Conservation (phyloP, 64 coral and sea anemone species). For the Montipora cactus region DNA sequence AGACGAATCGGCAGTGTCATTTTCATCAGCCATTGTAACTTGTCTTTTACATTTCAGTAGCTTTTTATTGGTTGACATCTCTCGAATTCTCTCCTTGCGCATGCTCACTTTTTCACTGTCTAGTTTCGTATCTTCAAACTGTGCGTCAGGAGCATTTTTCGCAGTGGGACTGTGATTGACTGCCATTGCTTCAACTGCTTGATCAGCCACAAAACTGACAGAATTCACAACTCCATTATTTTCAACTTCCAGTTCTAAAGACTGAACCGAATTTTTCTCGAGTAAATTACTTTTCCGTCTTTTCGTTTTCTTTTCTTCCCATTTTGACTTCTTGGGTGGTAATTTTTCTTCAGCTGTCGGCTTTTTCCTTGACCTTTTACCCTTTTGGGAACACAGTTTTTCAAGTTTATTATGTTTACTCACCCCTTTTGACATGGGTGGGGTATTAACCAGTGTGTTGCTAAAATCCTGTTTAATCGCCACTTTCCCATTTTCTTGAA, state of each 20-base stretch:
- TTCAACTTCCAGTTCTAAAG: neutral
- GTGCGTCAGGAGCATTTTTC: neutral
- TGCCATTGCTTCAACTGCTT: conserved; percentile 1
- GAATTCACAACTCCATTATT: neutral
- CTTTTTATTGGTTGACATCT: neutral
- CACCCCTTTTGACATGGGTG: neutral
- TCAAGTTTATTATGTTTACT: neutral
- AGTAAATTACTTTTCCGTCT: neutral
- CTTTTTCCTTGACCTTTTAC: conserved; percentile 14
- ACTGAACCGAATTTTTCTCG: neutral
- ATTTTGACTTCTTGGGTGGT: conserved; percentile 9
- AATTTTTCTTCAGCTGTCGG: neutral
- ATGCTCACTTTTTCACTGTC: neutral
- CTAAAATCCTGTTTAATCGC: neutral
- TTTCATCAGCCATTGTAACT: conserved; percentile 13
- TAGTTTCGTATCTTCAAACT: neutral
- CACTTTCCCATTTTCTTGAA: neutral
- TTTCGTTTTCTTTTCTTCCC: conserved; percentile 2
- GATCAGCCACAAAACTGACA: conserved; percentile 39
- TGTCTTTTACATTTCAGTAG: conserved; percentile 8
- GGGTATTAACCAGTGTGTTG: neutral
- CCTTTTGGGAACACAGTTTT: neutral
- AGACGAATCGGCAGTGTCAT: neutral
- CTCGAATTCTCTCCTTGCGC: conserved; percentile 28
- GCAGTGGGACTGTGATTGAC: neutral